Evolutionary conservation across 2,888 invertebrate genomes (phyloP).

Genomic region (Hipparchia sbordonii): DNA sequence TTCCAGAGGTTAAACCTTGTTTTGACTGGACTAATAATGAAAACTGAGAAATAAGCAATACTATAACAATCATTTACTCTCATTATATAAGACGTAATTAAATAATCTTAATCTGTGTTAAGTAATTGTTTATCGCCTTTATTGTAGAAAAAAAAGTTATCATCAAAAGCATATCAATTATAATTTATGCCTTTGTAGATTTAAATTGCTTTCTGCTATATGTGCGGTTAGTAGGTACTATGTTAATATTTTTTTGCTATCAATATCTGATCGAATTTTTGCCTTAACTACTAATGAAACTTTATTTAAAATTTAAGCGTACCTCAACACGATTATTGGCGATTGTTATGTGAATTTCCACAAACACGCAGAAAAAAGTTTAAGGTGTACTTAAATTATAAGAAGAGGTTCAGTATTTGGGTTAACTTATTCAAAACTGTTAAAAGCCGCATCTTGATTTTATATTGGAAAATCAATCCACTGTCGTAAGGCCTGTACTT

Average conservation of each 20-base stretch:
- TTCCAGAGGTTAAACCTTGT: too few relatives aligned
- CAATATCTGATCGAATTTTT: neutral
- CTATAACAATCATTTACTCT: neutral
- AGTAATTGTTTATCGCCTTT: conserved; percentile 3
- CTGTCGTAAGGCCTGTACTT: conserved; percentile 34
- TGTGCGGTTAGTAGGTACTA: neutral
- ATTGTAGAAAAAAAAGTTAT: neutral
- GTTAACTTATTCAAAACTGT: conserved; percentile 24
- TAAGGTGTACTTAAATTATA: neutral
- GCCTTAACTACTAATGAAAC: too few relatives aligned
- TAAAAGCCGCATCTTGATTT: conserved; percentile 35
- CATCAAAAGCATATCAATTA: conserved; percentile 8
- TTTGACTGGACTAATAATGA: too few relatives aligned
- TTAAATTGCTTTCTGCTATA: neutral
- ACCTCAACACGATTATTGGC: neutral
- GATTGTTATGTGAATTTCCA: neutral
- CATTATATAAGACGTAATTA: neutral
- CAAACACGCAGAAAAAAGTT: neutral
- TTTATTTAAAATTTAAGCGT: neutral
- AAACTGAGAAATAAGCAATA: neutral
- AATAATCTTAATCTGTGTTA: conserved; percentile 1
- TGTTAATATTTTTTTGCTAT: neutral
- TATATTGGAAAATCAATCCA: conserved; percentile 15
- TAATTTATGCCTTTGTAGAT: neutral
- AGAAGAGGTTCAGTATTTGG: neutral